Evolutionary conservation across 2,113 vertebrate species (phyloP).

Genomic region (Galbula dea): DNA sequence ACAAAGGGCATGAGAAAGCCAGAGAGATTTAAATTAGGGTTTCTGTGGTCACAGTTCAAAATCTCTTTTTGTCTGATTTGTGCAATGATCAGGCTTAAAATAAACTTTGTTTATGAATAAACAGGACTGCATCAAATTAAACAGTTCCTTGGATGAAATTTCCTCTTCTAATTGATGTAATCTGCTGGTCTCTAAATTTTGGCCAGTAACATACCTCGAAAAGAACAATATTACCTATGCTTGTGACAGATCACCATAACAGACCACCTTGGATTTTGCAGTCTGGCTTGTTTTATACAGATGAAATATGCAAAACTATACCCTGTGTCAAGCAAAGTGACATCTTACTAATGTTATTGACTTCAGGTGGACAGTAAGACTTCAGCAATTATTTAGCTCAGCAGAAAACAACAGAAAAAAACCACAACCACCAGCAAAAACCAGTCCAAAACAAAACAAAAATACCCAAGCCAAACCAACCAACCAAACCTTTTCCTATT

Average conservation of each 20-base stretch:
- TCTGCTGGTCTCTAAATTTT: not conserved
- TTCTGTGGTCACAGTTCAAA: not conserved
- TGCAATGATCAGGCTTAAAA: not conserved
- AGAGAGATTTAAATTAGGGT: not conserved
- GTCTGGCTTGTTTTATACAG: not conserved
- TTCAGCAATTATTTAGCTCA: not conserved
- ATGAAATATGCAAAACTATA: not conserved
- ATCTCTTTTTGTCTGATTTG: not conserved
- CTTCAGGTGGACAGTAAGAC: not conserved
- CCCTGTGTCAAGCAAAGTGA: not conserved
- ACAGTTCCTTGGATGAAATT: not conserved
- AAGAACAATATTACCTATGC: not conserved
- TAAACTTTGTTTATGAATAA: not conserved
- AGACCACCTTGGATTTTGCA: not conserved
- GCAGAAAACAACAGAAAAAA: accelerated
- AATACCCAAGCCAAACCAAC: too few species aligned
- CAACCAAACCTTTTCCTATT: too few species aligned
- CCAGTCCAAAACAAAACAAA: too few species aligned
- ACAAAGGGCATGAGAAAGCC: not conserved
- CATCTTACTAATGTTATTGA: not conserved
- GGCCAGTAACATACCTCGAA: not conserved
- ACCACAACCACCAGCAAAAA: not conserved
- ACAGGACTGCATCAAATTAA: not conserved
- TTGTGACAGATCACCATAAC: not conserved
- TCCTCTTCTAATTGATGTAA: not conserved